phyloP scores from a whole-genome alignment of 2,797 vertebrate species.

The Arctocebus calabarensis region DNA sequence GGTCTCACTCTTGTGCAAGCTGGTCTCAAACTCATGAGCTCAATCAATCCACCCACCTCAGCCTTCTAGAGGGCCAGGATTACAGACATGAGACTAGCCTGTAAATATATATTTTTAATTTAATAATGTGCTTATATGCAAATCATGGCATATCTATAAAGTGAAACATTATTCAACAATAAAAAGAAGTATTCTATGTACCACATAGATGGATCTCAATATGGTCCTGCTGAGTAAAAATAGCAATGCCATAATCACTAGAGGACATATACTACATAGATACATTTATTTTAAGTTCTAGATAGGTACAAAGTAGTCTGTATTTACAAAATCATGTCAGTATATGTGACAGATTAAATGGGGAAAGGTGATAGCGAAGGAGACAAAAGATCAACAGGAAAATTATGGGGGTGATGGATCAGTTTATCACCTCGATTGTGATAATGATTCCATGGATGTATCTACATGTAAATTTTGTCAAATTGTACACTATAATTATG shows the following conservation, averaged over 20 bases:
- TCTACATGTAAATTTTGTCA: not conserved
- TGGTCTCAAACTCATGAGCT: too few relatives aligned
- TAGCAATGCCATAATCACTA: not conserved
- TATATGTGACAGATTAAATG: not conserved
- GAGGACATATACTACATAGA: not conserved
- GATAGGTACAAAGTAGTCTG: not conserved
- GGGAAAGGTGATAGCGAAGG: not conserved
- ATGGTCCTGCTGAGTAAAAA: not conserved
- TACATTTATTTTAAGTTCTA: not conserved
- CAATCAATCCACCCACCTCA: too few relatives aligned
- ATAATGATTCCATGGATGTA: not conserved
- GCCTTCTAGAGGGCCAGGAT: too few relatives aligned
- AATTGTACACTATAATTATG: not conserved
- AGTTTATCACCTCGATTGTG: not conserved
- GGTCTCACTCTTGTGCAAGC: too few relatives aligned
- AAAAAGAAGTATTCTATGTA: not conserved
- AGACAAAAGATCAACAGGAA: not conserved
- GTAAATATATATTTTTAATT: not conserved
- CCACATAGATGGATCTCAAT: not conserved
- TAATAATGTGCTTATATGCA: not conserved
- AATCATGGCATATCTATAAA: not conserved
- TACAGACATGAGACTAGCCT: too few relatives aligned
- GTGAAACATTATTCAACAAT: not conserved
- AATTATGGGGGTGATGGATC: not conserved
- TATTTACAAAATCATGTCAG: not conserved